Evolutionary conservation across 2,113 vertebrate species (phyloP).

Genomic region (Urocitellus parryii): DNA sequence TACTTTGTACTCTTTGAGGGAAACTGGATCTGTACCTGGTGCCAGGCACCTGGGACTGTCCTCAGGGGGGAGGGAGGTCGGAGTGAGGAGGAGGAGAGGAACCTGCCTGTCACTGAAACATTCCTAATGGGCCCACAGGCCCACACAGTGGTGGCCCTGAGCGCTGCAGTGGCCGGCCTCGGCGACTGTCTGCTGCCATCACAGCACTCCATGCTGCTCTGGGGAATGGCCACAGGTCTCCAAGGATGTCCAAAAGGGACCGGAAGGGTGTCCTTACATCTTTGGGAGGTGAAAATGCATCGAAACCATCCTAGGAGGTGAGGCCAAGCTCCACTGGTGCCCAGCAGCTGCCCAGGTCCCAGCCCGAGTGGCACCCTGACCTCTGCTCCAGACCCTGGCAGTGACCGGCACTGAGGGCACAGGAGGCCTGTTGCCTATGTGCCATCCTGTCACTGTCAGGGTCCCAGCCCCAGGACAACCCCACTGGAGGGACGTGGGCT

Average conservation of each 20-base stretch:
- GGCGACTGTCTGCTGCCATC: neutral
- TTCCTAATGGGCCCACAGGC: constrained; percentile 61
- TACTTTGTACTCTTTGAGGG: constrained; percentile 59
- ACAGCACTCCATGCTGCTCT: neutral
- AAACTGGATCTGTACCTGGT: constrained; percentile 72
- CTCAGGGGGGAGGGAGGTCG: constrained; percentile 3
- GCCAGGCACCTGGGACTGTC: constrained; percentile 67
- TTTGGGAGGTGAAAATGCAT: neutral
- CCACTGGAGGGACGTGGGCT: neutral
- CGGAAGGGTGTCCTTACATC: rapidly evolving
- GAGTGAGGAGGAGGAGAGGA: constrained; percentile 70
- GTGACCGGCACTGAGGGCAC: no score
- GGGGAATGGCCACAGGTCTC: neutral
- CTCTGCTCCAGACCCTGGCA: neutral
- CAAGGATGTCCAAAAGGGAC: rapidly evolving
- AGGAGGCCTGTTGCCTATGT: neutral
- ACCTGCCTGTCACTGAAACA: neutral
- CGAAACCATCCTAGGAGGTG: neutral
- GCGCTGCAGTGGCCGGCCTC: neutral
- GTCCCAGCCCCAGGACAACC: neutral
- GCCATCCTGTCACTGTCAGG: neutral
- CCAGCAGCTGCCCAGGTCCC: no score
- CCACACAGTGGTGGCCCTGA: constrained; percentile 32
- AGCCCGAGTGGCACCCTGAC: neutral
- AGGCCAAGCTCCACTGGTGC: rapidly evolving